These are phyloP conservation scores for Campylorhamphus procurvoides DNA, from an alignment of 2,113 vertebrate genomes.

Conservation along the genomic window DNA sequence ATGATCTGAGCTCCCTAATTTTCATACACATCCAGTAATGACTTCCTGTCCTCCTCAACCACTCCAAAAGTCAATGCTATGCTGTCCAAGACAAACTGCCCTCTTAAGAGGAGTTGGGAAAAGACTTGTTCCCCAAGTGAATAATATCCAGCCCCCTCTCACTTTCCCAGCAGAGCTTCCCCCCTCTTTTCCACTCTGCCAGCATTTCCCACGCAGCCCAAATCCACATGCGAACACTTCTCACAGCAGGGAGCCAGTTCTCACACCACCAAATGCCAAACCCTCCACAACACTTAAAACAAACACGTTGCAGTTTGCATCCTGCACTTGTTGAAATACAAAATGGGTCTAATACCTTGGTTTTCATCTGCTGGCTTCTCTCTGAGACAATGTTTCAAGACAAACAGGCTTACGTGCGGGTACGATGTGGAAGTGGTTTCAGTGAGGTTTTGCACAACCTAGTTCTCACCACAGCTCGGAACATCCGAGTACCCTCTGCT, in stretches of 20 bases:
- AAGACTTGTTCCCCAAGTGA: conserved; percentile 17
- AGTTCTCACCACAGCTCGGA: not conserved
- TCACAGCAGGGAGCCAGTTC: conserved; percentile 25
- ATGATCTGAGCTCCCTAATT: not conserved
- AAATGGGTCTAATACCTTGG: not conserved
- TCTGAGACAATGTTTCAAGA: conserved; percentile 4
- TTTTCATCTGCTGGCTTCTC: not conserved
- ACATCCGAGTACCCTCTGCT: not conserved
- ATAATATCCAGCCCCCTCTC: conserved; percentile 34
- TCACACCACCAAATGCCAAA: conserved; percentile 16
- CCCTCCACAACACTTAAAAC: not conserved
- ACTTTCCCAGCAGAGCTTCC: conserved; percentile 51
- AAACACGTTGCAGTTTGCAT: not conserved
- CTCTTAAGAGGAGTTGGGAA: not conserved
- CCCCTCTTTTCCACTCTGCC: conserved; percentile 20
- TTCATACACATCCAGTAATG: not conserved
- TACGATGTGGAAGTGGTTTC: conserved; percentile 26
- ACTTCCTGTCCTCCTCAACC: not conserved
- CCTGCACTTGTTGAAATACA: conserved; percentile 21
- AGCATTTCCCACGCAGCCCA: conserved; percentile 29
- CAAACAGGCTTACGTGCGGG: not conserved
- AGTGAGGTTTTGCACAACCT: conserved; percentile 34
- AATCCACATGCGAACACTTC: conserved; percentile 26
- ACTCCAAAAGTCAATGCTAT: not conserved
- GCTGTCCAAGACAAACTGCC: conserved; percentile 34